Evolutionary conservation across 2,113 vertebrate genomes (phyloP), one percentile per base, ranked within the genome.

Genomic region (Phycodurus eques): DNA sequence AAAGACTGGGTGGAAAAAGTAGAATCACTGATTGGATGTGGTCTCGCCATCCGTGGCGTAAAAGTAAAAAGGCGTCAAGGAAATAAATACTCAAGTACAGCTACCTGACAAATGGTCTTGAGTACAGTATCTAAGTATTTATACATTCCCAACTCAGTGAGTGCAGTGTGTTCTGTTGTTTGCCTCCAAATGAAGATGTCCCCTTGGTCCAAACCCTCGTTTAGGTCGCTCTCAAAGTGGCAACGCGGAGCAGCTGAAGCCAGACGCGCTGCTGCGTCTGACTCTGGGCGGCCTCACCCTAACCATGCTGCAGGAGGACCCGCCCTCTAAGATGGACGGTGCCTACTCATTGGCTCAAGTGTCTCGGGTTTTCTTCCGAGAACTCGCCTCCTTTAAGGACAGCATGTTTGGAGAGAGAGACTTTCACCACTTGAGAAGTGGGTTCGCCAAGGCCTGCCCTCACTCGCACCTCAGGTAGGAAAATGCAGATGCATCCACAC

Each of bases 391-490:
- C 79, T 90, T 96, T 83, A 95, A 93, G 71, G 95, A 96, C 62
- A 86, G 90, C 67, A 94, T 95, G 84, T 94, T 97, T 39, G 92
- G 93, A 13, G 94, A 95, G 17, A 92, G 94, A 70, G 95, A 95
- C 83, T 96, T 96, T 79, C 74, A 85, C 5, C 93, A 92, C 59
- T 87, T 96, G 63, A 91, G 94, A 68, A 83, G 72, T 0, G 82
- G 90, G 74, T 96, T 97, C 57, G 86, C 92, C 71, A 93, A 85
- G 74, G 95, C 95, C 75, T 96, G 95, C 56, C 93, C 94, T n/a
- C 89, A 87, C 62, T 95, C 94, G 66, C 91, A 96, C 19, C 76
- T 96, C 80, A 94, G 96, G 96, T 97, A 92, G 14, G 66, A 5
- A 71, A 65, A 44, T 20, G 22, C 47, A 13, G 47, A 47, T 7